phyloP scores from a whole-genome alignment of 2,113 vertebrate genomes.

The Ammodytes marinus region DNA sequence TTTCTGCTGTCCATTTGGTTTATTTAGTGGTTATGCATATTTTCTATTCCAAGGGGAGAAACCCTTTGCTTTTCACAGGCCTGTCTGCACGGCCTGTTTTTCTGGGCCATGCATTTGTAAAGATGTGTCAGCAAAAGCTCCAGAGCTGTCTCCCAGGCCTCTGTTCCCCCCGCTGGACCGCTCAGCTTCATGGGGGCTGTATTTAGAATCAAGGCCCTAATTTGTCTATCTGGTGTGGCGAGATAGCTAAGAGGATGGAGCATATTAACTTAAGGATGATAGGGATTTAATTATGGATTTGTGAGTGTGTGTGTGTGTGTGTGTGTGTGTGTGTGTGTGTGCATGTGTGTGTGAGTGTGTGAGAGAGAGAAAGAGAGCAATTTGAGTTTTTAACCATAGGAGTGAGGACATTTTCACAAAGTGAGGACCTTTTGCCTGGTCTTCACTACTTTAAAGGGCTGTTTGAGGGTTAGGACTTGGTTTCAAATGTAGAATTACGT shows the following conservation, averaged over 20 bases:
- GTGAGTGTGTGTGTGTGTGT: background rate
- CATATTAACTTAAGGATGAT: slow-evolving; percentile 2
- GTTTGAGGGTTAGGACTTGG: too few relatives aligned
- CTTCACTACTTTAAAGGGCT: too few relatives aligned
- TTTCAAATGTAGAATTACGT: too few relatives aligned
- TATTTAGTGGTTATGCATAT: slow-evolving; percentile 31
- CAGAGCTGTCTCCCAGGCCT: slow-evolving; percentile 28
- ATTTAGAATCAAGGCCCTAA: slow-evolving; percentile 41
- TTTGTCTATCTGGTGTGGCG: slow-evolving; percentile 32
- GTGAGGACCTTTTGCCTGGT: too few relatives aligned
- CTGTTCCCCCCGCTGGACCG: background rate
- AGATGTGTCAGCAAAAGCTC: slow-evolving; percentile 50
- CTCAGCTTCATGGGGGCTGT: slow-evolving; percentile 22
- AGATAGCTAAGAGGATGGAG: slow-evolving; percentile 5
- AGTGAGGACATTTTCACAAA: too few relatives aligned
- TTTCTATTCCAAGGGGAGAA: slow-evolving; percentile 10
- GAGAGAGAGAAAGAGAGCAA: too few relatives aligned
- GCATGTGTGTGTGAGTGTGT: background rate
- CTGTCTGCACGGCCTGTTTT: slow-evolving; percentile 48
- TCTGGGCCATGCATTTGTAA: slow-evolving; percentile 58
- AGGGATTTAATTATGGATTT: slow-evolving; percentile 3
- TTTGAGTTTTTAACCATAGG: too few relatives aligned
- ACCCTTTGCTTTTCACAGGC: slow-evolving; percentile 1
- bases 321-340: background rate
- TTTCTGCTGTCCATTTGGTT: background rate